Base-by-base conservation (phyloP, 2,797 vertebrate species). In the Eulemur coronatus region DNA sequence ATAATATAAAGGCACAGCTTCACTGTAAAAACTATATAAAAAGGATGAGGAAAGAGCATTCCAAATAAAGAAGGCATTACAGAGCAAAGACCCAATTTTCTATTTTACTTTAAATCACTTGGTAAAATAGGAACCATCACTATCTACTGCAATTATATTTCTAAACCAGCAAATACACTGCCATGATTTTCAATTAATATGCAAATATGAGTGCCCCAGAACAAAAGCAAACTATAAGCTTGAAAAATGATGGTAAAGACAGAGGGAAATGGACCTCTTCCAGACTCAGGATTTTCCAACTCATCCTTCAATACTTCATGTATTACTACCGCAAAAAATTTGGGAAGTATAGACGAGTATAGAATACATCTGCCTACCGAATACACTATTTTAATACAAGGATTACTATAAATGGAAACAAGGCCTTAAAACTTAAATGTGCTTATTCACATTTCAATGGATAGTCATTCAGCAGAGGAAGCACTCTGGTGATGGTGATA, bases 391-490 rank as follows among this genome's bases (percentile, higher is more conserved):
- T 61, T 55, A 59, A 91, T 17, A 8, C 43, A 15, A 59, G 57
- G 4, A 11, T 35, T 22, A 28, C 94, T 96, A 93, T 80, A 84
- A 94, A 81, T 87, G 93, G 95, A 84, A 43, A 30, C 35, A 24
- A 52, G 79, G 26, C 38, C 43, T 63, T 70, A 35, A 14, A 8
- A 26, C 35, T 59, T 38, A 89, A 96, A 89, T 63, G 59, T 98
- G 97, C 97, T 97, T 96, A 89, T 93, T 97, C 97, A 97, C 69
- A 81, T 86, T 94, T 35, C 70, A 80, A 30, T 3, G 38, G 96
- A 97, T 89, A 97, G 97, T 98, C 97, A 98, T 48, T 24, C 61
- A 28, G 28, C 65, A 69, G 93, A 91, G 97, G 97, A 98, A 98
- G 70, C 30, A 0, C 79, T 30, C 55, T n/a, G 86, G 84, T 14